Evolutionary conservation across 2,797 vertebrate species (phyloP).

Genomic region (Dendrocincla fuliginosa): DNA sequence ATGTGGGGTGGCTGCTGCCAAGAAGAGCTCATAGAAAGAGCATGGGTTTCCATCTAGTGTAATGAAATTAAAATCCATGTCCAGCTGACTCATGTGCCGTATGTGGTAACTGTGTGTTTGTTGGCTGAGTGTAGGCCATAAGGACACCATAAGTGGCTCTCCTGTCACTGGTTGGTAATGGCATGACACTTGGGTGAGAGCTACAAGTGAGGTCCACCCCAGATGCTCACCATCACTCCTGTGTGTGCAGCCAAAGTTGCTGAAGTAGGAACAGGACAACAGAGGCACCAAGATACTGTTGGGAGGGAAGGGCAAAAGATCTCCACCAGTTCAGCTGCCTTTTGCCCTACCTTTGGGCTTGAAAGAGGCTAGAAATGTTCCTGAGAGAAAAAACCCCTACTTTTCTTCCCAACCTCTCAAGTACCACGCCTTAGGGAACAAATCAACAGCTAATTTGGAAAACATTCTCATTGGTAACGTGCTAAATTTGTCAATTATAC

Average conservation of each 20-base stretch:
- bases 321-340: neutral
- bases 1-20: neutral
- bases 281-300: neutral
- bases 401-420: neutral
- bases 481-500: neutral
- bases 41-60: neutral
- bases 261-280: neutral
- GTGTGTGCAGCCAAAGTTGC: neutral
- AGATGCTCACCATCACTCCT: accelerated
- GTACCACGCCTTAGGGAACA: neutral
- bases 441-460: neutral
- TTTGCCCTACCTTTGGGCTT: neutral
- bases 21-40: neutral
- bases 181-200: neutral
- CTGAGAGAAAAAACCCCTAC: neutral
- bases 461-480: neutral
- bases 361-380: neutral
- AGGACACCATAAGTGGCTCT: neutral
- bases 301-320: neutral
- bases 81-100: neutral
- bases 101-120: neutral
- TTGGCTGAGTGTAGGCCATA: neutral
- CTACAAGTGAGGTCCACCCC: accelerated
- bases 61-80: neutral
- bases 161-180: neutral